These are phyloP conservation scores for Anableps anableps DNA, from an alignment of 2,797 vertebrate species.

Conservation along the genomic window DNA sequence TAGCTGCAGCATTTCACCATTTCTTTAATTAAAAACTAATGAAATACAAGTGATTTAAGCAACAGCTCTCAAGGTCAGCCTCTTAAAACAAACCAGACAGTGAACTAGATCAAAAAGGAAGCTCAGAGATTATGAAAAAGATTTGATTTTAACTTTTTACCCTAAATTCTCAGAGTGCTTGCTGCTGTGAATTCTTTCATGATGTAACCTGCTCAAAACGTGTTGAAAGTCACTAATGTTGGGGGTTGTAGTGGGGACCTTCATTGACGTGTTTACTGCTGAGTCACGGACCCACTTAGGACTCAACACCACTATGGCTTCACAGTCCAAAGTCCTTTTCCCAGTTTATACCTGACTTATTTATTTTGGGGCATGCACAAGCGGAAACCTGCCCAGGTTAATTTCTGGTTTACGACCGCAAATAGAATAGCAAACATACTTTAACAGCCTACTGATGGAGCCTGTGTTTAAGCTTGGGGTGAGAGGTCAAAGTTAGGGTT, in stretches of 20 bases:
- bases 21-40: neutral
- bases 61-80: neutral
- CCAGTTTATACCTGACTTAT: neutral
- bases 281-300: neutral
- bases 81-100: neutral
- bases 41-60: neutral
- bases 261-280: neutral
- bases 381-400: neutral
- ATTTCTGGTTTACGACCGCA: neutral
- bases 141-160: neutral
- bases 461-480: neutral
- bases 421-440: neutral
- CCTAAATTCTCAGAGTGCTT: neutral
- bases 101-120: neutral
- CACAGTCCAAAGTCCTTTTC: neutral
- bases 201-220: neutral
- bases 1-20: neutral
- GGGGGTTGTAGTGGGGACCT: no score
- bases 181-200: neutral
- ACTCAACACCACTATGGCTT: neutral
- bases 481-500: neutral
- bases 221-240: no score
- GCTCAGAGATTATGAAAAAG: neutral
- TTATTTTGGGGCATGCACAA: neutral
- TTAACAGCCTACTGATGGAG: neutral